These are phyloP conservation scores for Ectemnius cavifrons DNA, from an alignment of 2,888 invertebrate species.

Conservation along the genomic window DNA sequence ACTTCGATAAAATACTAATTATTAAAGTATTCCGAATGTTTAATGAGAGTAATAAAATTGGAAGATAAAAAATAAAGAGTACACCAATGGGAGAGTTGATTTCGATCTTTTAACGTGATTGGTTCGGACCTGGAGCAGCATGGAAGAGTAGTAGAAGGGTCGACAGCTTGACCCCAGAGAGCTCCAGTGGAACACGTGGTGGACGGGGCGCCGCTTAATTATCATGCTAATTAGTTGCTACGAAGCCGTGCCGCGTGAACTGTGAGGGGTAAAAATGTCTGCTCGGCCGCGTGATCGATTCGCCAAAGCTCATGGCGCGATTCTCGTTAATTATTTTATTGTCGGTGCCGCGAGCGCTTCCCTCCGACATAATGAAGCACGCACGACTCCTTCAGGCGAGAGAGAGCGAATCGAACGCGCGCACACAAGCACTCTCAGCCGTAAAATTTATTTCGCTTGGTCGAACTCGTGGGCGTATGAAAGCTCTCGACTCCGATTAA, in stretches of 20 bases:
- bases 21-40: too few species aligned
- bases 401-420: too few species aligned
- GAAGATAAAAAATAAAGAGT: too few species aligned
- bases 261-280: conserved; percentile 27
- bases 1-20: too few species aligned
- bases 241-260: conserved; percentile 47
- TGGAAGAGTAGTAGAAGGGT: too few species aligned
- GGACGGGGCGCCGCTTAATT: conserved; percentile 59
- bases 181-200: conserved; percentile 27
- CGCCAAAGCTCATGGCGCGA: conserved; percentile 53
- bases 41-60: too few species aligned
- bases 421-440: too few species aligned
- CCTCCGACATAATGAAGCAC: conserved; percentile 31
- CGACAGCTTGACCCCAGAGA: too few species aligned
- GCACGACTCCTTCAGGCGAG: not conserved
- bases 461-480: conserved; percentile 12
- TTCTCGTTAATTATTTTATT: conserved; percentile 57
- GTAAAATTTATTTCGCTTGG: conserved; percentile 18
- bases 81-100: not conserved
- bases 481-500: conserved; percentile 3
- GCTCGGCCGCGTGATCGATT: conserved; percentile 53
- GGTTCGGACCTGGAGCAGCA: too few species aligned
- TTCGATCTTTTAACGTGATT: not conserved
- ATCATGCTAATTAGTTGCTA: conserved; percentile 64
- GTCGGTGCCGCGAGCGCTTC: conserved; percentile 27